Conservation (phyloP, 2,113 vertebrate species). For the Ctenodactylus gundi region DNA sequence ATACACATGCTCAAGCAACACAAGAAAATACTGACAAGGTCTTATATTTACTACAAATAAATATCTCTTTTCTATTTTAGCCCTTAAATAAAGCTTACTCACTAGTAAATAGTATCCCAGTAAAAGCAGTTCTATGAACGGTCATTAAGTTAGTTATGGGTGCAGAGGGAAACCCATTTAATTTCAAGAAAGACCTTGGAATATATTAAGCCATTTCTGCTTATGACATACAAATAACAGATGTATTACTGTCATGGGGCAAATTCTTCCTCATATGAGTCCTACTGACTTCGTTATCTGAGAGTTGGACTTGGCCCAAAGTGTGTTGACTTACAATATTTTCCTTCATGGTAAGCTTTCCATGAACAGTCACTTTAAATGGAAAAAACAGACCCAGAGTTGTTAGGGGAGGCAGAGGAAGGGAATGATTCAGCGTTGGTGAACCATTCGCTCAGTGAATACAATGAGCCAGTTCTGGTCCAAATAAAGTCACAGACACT, state of each 20-base stretch:
- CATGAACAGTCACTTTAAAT: conserved; percentile 58
- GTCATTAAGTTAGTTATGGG: conserved; percentile 23
- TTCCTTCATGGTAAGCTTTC: conserved; percentile 61
- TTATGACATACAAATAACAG: conserved; percentile 37
- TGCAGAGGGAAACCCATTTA: conserved; percentile 8
- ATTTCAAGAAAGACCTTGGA: conserved; percentile 47
- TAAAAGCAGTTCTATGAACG: conserved; percentile 11
- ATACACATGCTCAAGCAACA: neutral
- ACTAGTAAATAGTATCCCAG: neutral
- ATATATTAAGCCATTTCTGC: conserved; percentile 30
- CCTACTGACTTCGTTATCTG: conserved; percentile 53
- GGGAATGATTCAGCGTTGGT: neutral
- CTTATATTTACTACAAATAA: conserved; percentile 6
- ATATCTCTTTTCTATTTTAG: neutral
- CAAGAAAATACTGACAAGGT: neutral
- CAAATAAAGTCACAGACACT: conserved; percentile 34
- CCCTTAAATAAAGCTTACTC: conserved; percentile 7
- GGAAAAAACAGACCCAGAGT: conserved; percentile 58
- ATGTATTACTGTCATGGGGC: conserved; percentile 43
- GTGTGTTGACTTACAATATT: conserved; percentile 57
- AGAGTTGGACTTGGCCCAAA: conserved; percentile 51
- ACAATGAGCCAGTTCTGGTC: conserved; percentile 53
- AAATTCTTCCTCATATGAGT: conserved; percentile 41
- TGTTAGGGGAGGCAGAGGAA: neutral
- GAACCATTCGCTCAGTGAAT: neutral